phyloP scores from a whole-genome alignment of 2,797 vertebrate species.

The Avahi laniger region DNA sequence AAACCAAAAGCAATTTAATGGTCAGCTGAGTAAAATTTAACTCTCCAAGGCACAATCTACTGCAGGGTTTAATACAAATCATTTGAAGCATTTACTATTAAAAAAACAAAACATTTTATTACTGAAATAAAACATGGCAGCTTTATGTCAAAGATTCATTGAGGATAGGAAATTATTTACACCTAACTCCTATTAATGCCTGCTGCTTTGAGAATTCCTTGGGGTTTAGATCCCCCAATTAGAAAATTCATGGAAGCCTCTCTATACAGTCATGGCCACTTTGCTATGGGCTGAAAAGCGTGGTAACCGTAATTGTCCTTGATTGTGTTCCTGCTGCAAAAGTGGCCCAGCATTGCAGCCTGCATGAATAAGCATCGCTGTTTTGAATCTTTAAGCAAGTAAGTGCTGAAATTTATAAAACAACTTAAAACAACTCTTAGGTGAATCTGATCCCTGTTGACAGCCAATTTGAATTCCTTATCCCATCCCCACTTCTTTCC shows the following conservation, averaged over 20 bases:
- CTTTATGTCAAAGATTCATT: constrained; percentile 64
- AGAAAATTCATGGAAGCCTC: constrained; percentile 28
- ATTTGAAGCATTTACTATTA: constrained; percentile 62
- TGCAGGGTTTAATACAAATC: constrained; percentile 42
- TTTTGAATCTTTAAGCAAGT: not conserved
- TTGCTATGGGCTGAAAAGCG: not conserved
- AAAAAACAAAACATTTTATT: constrained; percentile 71
- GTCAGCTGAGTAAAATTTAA: constrained; percentile 7
- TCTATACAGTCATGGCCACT: not conserved
- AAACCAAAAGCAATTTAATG: not conserved
- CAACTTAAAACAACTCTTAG: not conserved
- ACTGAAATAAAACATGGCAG: constrained; percentile 72
- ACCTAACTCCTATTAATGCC: constrained; percentile 64
- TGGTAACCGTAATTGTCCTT: not conserved
- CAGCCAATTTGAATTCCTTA: not conserved
- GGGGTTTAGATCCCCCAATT: not conserved
- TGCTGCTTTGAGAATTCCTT: constrained; percentile 48
- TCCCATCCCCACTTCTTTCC: not conserved
- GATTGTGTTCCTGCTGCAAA: not conserved
- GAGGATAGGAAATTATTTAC: constrained; percentile 59
- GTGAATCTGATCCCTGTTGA: not conserved
- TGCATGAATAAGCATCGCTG: not conserved
- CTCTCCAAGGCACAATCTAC: not conserved
- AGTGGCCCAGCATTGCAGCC: not conserved
- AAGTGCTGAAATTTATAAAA: constrained; percentile 17